These are phyloP conservation scores for Choloepus didactylus DNA, from an alignment of 2,797 vertebrate species.

Conservation along the genomic window DNA sequence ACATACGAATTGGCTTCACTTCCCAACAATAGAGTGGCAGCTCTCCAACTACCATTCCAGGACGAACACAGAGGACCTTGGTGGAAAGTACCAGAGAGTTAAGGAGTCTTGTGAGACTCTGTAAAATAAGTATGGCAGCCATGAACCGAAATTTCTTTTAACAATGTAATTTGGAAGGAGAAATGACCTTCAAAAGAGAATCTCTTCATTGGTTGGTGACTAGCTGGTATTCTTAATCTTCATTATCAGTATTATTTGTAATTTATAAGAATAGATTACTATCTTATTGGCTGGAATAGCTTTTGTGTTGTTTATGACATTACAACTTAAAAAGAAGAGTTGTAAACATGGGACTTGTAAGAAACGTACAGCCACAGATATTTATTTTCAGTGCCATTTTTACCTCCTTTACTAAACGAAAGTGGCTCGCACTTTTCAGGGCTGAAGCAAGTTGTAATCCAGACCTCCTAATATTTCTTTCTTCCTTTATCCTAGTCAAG, in stretches of 20 bases:
- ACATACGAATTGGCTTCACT: not conserved
- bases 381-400: conserved; percentile 48
- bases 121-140: not conserved
- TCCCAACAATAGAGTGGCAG: not conserved
- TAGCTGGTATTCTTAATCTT: not conserved
- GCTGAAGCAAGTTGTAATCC: conserved; percentile 63
- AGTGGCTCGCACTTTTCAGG: not conserved
- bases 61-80: not conserved
- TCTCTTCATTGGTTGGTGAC: not conserved
- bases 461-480: conserved; percentile 57
- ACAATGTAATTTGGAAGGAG: not conserved
- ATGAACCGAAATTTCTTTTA: not conserved
- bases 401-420: conserved; percentile 45
- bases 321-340: not conserved
- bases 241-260: not conserved
- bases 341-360: conserved; percentile 31
- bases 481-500: conserved; percentile 66
- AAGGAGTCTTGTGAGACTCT: not conserved
- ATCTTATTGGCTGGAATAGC: not conserved
- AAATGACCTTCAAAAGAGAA: not conserved
- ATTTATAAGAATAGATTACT: conserved; percentile 27
- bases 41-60: not conserved
- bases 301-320: conserved; percentile 28
- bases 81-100: not conserved
- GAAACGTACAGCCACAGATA: not conserved